These are phyloP conservation scores for Daphoenositta chrysoptera DNA, from an alignment of 2,113 vertebrate species.

Conservation along the genomic window DNA sequence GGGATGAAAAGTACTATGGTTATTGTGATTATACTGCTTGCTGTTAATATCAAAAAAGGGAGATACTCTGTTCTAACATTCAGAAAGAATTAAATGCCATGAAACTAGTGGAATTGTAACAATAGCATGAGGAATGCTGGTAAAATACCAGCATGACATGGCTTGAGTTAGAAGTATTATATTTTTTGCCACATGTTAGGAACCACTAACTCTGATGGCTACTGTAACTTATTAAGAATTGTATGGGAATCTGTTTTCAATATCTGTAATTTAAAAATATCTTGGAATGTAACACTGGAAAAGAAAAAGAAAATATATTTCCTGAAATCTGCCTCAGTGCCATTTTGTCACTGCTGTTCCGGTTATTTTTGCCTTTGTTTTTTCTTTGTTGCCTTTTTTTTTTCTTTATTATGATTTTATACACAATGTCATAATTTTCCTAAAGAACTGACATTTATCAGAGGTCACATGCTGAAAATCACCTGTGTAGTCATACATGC, in stretches of 20 bases:
- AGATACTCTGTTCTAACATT: not conserved
- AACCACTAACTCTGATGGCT: slow-evolving; percentile 26
- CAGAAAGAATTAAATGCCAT: not conserved
- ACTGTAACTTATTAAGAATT: slow-evolving; percentile 54
- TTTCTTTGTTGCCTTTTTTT: not conserved
- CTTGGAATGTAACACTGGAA: slow-evolving; percentile 29
- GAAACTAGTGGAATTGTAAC: slow-evolving; percentile 6
- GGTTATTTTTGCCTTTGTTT: not conserved
- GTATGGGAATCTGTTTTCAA: slow-evolving; percentile 51
- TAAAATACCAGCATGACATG: slow-evolving; percentile 41
- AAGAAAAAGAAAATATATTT: slow-evolving; percentile 39
- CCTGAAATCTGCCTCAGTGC: not conserved
- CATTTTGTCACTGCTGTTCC: not conserved
- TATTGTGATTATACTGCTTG: not conserved
- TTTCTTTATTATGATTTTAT: not conserved
- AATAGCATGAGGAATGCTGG: slow-evolving; percentile 48
- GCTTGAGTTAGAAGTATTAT: slow-evolving; percentile 39
- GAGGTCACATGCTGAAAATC: not conserved
- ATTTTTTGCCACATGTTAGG: slow-evolving; percentile 42
- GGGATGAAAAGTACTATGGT: not conserved
- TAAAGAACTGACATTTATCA: not conserved
- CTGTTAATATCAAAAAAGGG: not conserved
- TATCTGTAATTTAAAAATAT: slow-evolving; percentile 55
- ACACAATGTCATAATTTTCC: not conserved
- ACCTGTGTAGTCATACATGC: not conserved